These are phyloP conservation scores for Andrena bicolor DNA, from an alignment of 2,888 invertebrate genomes.

Conservation along the genomic window DNA sequence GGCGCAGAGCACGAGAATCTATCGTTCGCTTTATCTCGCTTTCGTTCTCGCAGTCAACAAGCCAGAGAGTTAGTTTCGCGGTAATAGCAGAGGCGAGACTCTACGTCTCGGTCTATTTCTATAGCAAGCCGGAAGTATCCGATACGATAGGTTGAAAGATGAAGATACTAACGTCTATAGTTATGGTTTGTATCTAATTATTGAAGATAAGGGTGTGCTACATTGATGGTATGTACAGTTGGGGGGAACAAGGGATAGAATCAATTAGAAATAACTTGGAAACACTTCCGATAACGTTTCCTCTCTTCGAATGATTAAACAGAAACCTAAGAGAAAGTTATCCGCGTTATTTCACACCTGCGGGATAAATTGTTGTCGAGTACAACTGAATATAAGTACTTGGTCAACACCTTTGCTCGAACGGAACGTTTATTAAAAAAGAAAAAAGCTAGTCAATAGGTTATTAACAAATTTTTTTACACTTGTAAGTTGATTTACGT, in stretches of 20 bases:
- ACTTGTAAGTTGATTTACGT: no score
- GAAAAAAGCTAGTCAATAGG: no score
- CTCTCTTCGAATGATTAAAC: neutral
- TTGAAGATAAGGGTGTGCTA: constrained; percentile 21
- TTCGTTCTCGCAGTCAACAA: neutral
- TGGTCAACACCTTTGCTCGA: neutral
- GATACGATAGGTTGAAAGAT: neutral
- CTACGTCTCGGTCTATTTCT: neutral
- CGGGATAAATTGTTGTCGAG: neutral
- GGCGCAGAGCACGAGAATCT: constrained; percentile 8
- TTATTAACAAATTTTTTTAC: no score
- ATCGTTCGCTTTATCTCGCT: neutral
- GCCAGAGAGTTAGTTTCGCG: no score
- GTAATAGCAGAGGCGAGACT: neutral
- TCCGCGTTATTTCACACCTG: neutral
- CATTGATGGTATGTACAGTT: constrained; percentile 6
- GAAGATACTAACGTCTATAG: constrained; percentile 8
- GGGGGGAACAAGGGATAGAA: neutral
- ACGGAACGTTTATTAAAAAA: neutral
- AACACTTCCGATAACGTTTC: neutral
- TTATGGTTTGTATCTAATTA: constrained; percentile 15
- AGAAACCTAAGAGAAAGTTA: neutral
- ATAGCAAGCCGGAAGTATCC: neutral
- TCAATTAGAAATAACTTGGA: neutral
- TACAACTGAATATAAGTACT: neutral